These are phyloP conservation scores for Salvelinus sp. DNA, from an alignment of 2,113 vertebrate species.

Conservation along the genomic window DNA sequence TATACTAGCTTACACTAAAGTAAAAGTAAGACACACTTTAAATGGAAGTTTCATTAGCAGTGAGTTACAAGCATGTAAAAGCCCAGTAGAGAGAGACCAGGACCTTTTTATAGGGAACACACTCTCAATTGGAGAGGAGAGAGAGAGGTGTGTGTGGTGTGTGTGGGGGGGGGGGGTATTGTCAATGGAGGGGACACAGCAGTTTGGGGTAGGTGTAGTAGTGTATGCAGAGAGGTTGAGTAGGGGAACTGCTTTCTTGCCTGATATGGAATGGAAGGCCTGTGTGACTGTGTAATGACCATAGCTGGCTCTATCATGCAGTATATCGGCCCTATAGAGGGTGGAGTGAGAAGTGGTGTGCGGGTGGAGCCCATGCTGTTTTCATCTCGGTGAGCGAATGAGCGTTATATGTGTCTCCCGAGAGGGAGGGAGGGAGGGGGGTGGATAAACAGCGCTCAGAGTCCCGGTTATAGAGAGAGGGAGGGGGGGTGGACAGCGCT, in stretches of 20 bases:
- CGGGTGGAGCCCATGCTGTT: constrained; percentile 68
- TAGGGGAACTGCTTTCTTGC: constrained; percentile 52
- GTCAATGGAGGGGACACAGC: constrained; percentile 26
- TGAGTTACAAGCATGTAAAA: not conserved
- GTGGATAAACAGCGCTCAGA: no score
- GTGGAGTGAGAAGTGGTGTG: constrained; percentile 20
- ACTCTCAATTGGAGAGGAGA: not conserved
- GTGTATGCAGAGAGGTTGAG: constrained; percentile 22
- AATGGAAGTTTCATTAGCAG: not conserved
- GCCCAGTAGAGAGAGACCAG: no score
- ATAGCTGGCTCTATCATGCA: constrained; percentile 57
- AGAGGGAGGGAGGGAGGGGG: constrained; percentile 48
- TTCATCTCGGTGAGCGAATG: constrained; percentile 67
- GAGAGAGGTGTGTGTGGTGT: not conserved
- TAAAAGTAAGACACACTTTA: no score
- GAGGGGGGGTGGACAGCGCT: no score
- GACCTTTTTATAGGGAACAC: no score
- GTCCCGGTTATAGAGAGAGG: no score
- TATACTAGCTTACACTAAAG: not conserved
- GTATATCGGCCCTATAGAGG: constrained; percentile 56
- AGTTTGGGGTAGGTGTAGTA: constrained; percentile 18
- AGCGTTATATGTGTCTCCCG: constrained; percentile 67
- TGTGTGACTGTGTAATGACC: constrained; percentile 69
- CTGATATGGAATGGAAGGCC: constrained; percentile 74
- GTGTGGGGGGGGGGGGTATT: not conserved